These are phyloP conservation scores for Calephelis perditalis DNA, from an alignment of 2,888 invertebrate genomes.

Conservation along the genomic window DNA sequence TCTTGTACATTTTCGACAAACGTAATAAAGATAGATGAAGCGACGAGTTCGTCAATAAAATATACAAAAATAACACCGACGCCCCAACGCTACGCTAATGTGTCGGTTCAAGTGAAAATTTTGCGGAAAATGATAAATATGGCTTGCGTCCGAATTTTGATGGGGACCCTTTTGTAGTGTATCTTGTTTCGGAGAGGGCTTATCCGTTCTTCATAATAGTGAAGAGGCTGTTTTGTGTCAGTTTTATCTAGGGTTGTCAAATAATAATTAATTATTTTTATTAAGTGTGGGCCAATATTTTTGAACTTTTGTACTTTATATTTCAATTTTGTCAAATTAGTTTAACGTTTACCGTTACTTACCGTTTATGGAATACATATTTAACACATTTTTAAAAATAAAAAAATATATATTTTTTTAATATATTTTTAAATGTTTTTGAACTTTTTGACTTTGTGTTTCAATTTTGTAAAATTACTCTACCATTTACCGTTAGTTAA, in stretches of 20 bases:
- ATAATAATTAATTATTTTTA: too few species aligned
- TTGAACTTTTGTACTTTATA: not conserved
- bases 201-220: constrained; percentile 61
- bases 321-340: too few species aligned
- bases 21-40: constrained; percentile 9
- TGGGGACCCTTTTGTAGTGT: constrained; percentile 65
- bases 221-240: constrained; percentile 37
- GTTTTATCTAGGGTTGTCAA: constrained; percentile 21
- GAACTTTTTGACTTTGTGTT: too few species aligned
- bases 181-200: constrained; percentile 72
- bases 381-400: too few species aligned
- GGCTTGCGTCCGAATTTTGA: constrained; percentile 66
- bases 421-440: too few species aligned
- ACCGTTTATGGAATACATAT: too few species aligned
- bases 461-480: too few species aligned
- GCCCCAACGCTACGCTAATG: constrained; percentile 33
- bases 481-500: too few species aligned
- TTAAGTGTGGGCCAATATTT: not conserved
- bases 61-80: constrained; percentile 11
- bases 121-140: constrained; percentile 70
- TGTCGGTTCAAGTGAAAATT: constrained; percentile 64
- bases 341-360: too few species aligned
- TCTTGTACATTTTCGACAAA: not conserved
- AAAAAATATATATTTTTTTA: too few species aligned
- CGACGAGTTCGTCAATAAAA: constrained; percentile 1